These are phyloP conservation scores for Scopus umbretta DNA, from an alignment of 2,113 vertebrate species.

Conservation along the genomic window DNA sequence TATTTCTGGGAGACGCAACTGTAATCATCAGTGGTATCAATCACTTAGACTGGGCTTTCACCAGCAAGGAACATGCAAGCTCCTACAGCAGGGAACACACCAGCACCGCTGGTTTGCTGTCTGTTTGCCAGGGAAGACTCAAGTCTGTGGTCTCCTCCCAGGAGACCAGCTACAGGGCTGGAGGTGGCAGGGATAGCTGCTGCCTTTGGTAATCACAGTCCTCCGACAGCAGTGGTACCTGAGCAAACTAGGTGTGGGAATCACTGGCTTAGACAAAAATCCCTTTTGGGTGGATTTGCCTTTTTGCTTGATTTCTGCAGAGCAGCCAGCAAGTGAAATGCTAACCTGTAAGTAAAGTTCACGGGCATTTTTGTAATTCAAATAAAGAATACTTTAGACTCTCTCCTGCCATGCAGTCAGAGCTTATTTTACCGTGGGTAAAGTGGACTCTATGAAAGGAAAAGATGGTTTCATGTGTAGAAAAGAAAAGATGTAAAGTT, in stretches of 20 bases:
- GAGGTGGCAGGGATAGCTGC: background rate
- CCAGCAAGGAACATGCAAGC: background rate
- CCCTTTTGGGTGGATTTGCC: background rate
- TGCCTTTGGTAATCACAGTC: background rate
- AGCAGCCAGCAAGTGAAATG: background rate
- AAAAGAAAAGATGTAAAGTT: background rate
- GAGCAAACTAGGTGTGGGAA: background rate
- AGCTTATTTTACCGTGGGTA: background rate
- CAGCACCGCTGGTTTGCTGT: background rate
- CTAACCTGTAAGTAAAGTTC: background rate
- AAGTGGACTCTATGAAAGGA: background rate
- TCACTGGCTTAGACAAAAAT: background rate
- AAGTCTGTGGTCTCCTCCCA: background rate
- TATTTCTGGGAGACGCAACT: background rate
- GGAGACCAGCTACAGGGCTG: background rate
- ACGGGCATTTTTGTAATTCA: background rate
- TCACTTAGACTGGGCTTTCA: fast-evolving
- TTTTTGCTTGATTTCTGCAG: background rate
- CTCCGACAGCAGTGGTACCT: background rate
- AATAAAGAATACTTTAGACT: background rate
- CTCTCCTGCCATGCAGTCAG: background rate
- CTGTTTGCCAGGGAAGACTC: background rate
- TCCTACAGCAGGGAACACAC: fast-evolving
- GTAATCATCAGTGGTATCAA: background rate
- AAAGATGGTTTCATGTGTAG: background rate